Base-by-base conservation (phyloP, 2,888 invertebrate genomes). In the Microctonus hyperodae region DNA sequence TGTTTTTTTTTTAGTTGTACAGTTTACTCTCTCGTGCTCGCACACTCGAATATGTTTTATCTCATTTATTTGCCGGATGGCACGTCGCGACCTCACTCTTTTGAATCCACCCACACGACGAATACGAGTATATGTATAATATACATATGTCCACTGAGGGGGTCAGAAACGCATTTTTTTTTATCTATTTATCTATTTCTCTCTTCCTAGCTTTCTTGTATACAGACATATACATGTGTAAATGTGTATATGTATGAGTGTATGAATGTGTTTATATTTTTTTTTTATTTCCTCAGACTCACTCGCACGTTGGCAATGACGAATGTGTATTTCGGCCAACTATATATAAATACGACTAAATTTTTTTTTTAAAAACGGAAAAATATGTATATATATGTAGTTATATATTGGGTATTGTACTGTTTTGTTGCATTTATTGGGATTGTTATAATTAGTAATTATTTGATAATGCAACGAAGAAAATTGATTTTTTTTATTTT, bases 251-350 rank as follows among this genome's bases (percentile, higher is more conserved):
- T 22, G 11, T 22, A 22, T 28, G 23, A n/a, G 11, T 23, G 16
- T 50, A 20, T 23, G 9, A 25, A 13, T 28, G 25, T 51, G 11
- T 51, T 13, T 25, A 7, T 51, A 6, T 11, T 28, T 11, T 16
- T 25, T 44, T 40, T 44, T 44, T 44, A 16, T 16, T n/a, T n/a
- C n/a, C n/a, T n/a, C 6, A 16, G 16, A 48, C 16, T 48, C 28
- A 44, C 28, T 48, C 16, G 23, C 62, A 70, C 72, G 74, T 73
- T 69, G 73, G 70, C 71, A 68, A n/a, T n/a, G 71, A 75, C 70
- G 61, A 59, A n/a, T n/a, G 70, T 72, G 69, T 70, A 69, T 60
- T 53, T 44, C 44, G 44, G 55, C 28, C 22, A 48, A 53, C 59
- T 53, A 50, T 22, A 23, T 53, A 50, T 22, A 23, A 10, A 51